Evolutionary conservation across 2,888 invertebrate genomes (phyloP), one percentile per base, ranked within the genome.

Genomic region (Gymnoscelis rufifasciata): DNA sequence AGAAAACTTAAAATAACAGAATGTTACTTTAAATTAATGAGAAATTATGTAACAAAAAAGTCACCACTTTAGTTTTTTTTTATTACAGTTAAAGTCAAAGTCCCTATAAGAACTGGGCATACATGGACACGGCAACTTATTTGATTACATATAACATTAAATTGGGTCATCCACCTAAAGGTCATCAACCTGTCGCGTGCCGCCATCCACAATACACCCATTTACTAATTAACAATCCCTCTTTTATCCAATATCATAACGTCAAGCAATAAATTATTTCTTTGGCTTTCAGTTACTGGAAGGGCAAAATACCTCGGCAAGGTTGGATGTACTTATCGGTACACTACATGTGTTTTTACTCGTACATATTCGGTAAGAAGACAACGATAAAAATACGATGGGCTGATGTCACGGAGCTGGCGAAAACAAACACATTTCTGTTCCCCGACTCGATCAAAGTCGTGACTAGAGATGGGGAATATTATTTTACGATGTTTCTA

Each of bases 311-410:
- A 59, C 98, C 98, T 0, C 89, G 96, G n/a, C 98, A 98, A 87
- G 99, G 99, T 24, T 97, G 97, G 93, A 90, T 99, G 74, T 99
- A 98, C 74, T 90, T 99, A n/a, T 97, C 98, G 12, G 93, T 99
- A 26, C 97, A 97, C 75, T 96, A 97, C 77, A 91, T 98, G 75
- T 97, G 97, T 74, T 99, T 99, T 83, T 95, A 98, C 78, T 96
- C 98, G 0, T 97, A 95, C 71, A 93, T 99, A 68, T 91, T 99
- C 80, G 97, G 98, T 6, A 93, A 91, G 48, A 97, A 98, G 76
- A 96, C 95, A 3, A 95, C 94, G 66, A 90, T 97, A 37, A 93
- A 95, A 57, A 91, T 98, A 45, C 91, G 96, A 62, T 98, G 97
- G 97, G 93, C 94, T 1, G 97, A 97, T 69, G 94, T 97, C 41